Evolutionary conservation across 2,888 invertebrate genomes (phyloP), one percentile per base, ranked within the genome.

Genomic region (Apamea crenata): DNA sequence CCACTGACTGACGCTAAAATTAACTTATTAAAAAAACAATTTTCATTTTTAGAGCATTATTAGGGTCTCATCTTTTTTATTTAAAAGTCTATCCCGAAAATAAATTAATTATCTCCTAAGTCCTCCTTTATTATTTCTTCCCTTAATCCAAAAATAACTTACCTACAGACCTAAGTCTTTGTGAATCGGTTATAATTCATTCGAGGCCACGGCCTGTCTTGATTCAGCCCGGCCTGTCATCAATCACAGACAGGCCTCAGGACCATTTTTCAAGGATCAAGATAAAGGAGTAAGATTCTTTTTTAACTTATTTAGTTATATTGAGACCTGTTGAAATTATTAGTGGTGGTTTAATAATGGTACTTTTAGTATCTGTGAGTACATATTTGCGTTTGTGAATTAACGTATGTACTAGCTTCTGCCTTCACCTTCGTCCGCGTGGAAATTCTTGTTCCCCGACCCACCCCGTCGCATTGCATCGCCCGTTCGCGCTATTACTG

Each of bases 191-290:
- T 85, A 82, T 88, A 85, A 90, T 90, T 85, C 80, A 82, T 81
- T 74, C 63, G 78, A 83, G 78, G 77, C 70, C 70, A 77, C 67
- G 76, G 67, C 53, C 53, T 82, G 82, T 74, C 63, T 53, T 1
- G 14, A 21, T 29, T 25, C 44, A 68, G 78, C 40, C 67, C 72
- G 75, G 67, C 65, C 78, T 81, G 76, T 77, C 78, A 85, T 80
- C 88, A 88, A 90, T 90, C 90, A 85, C 80, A 76, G 86, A 73
- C 88, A 83, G 67, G 44, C 76, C 32, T 77, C 36, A 73, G 40
- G 47, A 82, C 81, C 83, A 84, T 90, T 90, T 84, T 83, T 88
- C 83, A 83, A 75, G 74, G 76, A 80, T 78, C 70, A 81, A 65
- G 40, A 85, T 65, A 78, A 80, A 65, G 71, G 67, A 76, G 63